These are phyloP conservation scores for Neotoma lepida DNA, from an alignment of 2,113 vertebrate genomes.

Conservation along the genomic window DNA sequence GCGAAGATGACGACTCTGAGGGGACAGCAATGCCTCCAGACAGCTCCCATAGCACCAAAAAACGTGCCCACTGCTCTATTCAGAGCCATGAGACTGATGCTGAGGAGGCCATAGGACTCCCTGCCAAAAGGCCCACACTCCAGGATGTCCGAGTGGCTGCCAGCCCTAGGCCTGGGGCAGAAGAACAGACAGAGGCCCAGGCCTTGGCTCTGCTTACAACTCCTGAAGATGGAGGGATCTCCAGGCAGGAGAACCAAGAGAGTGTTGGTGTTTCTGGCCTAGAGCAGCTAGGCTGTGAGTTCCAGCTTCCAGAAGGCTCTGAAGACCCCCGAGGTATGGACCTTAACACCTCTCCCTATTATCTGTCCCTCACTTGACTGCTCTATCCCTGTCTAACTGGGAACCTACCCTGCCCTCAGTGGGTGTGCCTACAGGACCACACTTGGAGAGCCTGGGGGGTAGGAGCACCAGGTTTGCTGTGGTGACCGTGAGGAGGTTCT, in stretches of 20 bases:
- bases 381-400: background rate
- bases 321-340: constrained; percentile 79
- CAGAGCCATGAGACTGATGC: background rate
- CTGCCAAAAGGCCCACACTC: constrained; percentile 43
- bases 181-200: background rate
- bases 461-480: background rate
- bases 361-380: too few relatives aligned
- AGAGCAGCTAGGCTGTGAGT: constrained; percentile 65
- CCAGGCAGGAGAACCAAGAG: background rate
- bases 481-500: background rate
- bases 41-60: constrained; percentile 38
- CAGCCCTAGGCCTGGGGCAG: background rate
- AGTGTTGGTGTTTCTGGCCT: background rate
- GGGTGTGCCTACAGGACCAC: background rate
- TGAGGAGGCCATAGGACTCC: background rate
- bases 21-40: background rate
- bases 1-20: constrained; percentile 18
- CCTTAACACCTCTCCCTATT: background rate
- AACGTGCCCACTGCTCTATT: background rate
- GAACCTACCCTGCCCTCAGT: background rate
- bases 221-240: background rate
- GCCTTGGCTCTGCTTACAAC: accelerated
- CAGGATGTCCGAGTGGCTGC: background rate
- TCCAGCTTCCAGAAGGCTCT: constrained; percentile 64
- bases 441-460: background rate